These are phyloP conservation scores for Orthonyx spaldingii DNA, from an alignment of 2,113 vertebrate genomes.

Conservation along the genomic window DNA sequence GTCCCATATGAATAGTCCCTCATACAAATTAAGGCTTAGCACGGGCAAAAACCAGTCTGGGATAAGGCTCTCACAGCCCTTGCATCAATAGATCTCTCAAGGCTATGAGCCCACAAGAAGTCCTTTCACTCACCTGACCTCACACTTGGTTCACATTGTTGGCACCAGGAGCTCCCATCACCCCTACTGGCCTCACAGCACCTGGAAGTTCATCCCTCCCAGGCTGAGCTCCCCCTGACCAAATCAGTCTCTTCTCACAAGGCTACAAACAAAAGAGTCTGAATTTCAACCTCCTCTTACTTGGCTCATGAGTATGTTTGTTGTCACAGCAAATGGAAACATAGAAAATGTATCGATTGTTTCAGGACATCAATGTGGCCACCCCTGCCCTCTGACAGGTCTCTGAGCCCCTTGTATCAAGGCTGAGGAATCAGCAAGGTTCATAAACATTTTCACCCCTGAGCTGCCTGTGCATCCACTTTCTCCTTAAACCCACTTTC, in stretches of 20 bases:
- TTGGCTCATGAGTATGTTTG: rapidly evolving
- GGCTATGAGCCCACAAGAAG: not conserved
- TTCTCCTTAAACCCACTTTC: not conserved
- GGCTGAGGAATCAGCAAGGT: not conserved
- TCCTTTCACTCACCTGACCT: not conserved
- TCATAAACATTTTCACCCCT: rapidly evolving
- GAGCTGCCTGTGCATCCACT: not conserved
- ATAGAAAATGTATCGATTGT: rapidly evolving
- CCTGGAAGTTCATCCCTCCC: not conserved
- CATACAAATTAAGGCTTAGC: not conserved
- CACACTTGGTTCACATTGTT: not conserved
- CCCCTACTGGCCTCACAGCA: not conserved
- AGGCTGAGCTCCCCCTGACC: not conserved
- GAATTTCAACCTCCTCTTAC: not conserved
- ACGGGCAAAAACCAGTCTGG: not conserved
- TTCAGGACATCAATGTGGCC: not conserved
- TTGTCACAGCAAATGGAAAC: not conserved
- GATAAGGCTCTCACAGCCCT: not conserved
- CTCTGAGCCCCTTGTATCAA: not conserved
- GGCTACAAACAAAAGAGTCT: not conserved
- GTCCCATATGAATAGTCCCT: not conserved
- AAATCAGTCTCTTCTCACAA: not conserved
- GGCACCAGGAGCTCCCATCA: not conserved
- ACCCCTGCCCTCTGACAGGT: no score
- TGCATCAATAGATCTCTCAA: not conserved